A percentile compares a stretch with the other conserved stretches of the same genome.
phyloP scores from a whole-genome alignment of 2,113 vertebrate genomes.

The Aegithalos caudatus region DNA sequence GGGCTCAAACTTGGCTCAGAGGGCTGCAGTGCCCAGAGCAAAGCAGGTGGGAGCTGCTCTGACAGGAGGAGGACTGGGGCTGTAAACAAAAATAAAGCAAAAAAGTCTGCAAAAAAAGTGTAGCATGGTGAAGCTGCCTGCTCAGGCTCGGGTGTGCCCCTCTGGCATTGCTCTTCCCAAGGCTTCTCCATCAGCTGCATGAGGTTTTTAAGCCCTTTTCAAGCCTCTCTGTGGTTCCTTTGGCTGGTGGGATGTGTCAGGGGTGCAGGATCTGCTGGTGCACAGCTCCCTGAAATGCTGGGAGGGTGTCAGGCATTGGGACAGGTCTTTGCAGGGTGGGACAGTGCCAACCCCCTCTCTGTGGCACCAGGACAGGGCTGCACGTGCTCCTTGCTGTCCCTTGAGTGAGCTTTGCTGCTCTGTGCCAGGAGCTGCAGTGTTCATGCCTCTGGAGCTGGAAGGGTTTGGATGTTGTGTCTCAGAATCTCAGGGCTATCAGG shows the following conservation, averaged over 20 bases:
- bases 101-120: background rate
- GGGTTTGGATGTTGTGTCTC: background rate
- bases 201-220: background rate
- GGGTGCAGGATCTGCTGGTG: background rate
- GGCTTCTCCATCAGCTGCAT: background rate
- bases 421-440: background rate
- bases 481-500: background rate
- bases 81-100: background rate
- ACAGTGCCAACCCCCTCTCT: background rate
- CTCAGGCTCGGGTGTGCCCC: background rate
- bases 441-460: background rate
- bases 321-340: rapidly evolving
- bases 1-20: background rate
- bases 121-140: rapidly evolving
- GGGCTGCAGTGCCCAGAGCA: background rate
- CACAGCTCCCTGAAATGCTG: rapidly evolving
- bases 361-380: background rate
- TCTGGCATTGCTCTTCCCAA: background rate
- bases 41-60: background rate
- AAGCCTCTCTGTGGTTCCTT: rapidly evolving
- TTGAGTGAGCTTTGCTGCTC: background rate
- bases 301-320: background rate
- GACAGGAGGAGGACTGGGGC: background rate
- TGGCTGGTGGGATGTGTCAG: background rate
- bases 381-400: background rate